A percentile compares a stretch with the other conserved stretches of the same genome.
These are phyloP conservation scores for Hymenopus coronatus DNA, from an alignment of 2,888 invertebrate species.

Conservation along the genomic window DNA sequence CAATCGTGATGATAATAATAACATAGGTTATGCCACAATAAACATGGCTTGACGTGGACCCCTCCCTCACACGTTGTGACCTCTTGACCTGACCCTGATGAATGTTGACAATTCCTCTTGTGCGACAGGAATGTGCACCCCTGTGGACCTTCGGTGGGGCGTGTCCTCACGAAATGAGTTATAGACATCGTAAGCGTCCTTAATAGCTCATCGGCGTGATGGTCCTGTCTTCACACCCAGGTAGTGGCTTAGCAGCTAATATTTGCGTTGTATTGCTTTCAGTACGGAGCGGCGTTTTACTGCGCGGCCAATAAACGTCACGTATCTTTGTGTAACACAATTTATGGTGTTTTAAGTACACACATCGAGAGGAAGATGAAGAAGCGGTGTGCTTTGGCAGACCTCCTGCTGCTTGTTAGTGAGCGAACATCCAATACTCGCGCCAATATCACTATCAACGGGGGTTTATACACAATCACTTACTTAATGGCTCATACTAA, in stretches of 20 bases:
- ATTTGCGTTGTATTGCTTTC: constrained; percentile 18
- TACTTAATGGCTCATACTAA: too few species aligned
- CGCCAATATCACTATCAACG: too few species aligned
- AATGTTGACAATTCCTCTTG: neutral
- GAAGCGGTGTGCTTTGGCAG: neutral
- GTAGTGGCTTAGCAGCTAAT: constrained; percentile 1
- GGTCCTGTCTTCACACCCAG: neutral
- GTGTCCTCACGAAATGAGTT: neutral
- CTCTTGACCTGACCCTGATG: neutral
- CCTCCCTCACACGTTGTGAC: neutral
- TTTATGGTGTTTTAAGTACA: constrained; percentile 32
- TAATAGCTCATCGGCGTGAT: constrained; percentile 3
- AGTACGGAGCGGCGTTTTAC: constrained; percentile 21
- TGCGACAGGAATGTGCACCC: neutral
- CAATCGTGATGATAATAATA: neutral
- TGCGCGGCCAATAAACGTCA: constrained; percentile 30
- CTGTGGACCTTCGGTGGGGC: neutral
- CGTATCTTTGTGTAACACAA: constrained; percentile 27
- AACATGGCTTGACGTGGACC: neutral
- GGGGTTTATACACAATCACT: too few species aligned
- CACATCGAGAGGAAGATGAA: constrained; percentile 2
- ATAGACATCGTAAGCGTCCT: neutral
- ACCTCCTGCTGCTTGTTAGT: neutral
- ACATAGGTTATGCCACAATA: neutral
- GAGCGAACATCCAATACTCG: too few species aligned